Conservation (phyloP, 2,888 invertebrate genomes). For the Drosophila setosimentum region DNA sequence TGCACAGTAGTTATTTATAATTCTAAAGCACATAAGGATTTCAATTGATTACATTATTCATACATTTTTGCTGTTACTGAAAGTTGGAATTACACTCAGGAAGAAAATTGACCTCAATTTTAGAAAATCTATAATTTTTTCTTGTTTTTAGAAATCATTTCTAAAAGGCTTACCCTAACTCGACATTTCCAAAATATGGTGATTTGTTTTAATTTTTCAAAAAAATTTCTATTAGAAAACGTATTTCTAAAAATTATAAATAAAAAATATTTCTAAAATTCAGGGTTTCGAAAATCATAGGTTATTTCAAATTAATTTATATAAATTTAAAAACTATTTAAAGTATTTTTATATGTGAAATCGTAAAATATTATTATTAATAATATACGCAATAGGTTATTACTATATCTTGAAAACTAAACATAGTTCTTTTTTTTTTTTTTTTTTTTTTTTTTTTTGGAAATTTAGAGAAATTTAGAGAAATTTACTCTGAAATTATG, state of each 20-base stretch:
- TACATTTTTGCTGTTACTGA: background rate
- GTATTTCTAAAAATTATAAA: no score
- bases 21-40: background rate
- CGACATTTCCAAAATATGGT: no score
- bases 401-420: background rate
- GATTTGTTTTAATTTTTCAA: no score
- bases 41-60: background rate
- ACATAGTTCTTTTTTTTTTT: no score
- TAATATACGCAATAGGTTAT: no score
- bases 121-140: background rate
- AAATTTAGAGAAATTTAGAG: no score
- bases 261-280: background rate
- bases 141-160: background rate
- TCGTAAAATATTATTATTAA: no score
- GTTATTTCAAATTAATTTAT: background rate
- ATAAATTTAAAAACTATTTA: background rate
- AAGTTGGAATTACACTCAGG: background rate
- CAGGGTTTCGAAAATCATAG: background rate
- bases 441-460: no score
- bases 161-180: no score
- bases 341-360: no score
- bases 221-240: background rate
- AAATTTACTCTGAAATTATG: no score
- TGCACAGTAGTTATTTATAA: background rate
- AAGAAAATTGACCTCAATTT: background rate